phyloP scores from a whole-genome alignment of 2,113 vertebrate species.

The Hemibagrus wyckioides region DNA sequence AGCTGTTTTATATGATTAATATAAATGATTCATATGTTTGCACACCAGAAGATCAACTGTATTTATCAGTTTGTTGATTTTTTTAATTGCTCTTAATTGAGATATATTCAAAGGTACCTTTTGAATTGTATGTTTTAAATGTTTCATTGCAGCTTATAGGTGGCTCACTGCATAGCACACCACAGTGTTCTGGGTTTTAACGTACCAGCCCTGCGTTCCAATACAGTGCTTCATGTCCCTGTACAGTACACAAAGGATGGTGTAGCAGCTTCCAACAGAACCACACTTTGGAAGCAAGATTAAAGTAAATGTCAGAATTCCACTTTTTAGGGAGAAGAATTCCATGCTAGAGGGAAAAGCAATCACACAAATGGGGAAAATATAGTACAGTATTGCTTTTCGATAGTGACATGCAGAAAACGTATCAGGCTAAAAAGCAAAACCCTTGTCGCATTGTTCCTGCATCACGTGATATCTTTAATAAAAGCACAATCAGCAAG shows the following conservation, averaged over 20 bases:
- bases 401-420: not conserved
- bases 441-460: not conserved
- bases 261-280: not conserved
- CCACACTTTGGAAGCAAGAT: not conserved
- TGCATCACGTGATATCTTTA: not conserved
- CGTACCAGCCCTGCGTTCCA: not conserved
- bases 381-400: not conserved
- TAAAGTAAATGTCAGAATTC: not conserved
- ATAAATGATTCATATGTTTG: constrained; percentile 15
- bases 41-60: not conserved
- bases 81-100: not conserved
- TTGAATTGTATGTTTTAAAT: not conserved
- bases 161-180: not conserved
- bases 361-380: not conserved
- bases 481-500: not conserved
- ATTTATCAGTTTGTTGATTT: not conserved
- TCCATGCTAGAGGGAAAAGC: not conserved
- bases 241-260: not conserved
- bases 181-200: not conserved
- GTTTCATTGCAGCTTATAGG: not conserved
- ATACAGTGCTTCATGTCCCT: not conserved
- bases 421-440: not conserved
- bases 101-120: not conserved
- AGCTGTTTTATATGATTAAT: not conserved
- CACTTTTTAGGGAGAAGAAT: not conserved